phyloP scores from a whole-genome alignment of 2,888 invertebrate genomes.

The Helobdella robusta region DNA sequence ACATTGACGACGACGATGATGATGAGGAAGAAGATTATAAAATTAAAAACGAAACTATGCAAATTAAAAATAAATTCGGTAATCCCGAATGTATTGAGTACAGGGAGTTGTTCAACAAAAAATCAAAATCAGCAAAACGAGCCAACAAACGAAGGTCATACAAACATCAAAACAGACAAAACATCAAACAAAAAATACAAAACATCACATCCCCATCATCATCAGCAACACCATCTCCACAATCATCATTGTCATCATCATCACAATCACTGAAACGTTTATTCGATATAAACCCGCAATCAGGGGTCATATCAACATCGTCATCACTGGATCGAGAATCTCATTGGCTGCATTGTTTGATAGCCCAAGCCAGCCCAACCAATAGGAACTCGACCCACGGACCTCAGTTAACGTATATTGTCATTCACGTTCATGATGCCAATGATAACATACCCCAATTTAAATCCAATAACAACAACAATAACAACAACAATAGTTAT shows the following conservation, averaged over 20 bases:
- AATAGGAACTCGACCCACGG: constrained; percentile 1
- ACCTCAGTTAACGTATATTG: background rate
- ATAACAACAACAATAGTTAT: background rate
- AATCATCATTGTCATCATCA: constrained; percentile 2
- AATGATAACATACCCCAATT: constrained; percentile 15
- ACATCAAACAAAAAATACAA: background rate
- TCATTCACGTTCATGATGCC: background rate
- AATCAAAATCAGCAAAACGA: no score
- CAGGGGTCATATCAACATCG: constrained; percentile 1
- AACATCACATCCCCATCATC: background rate
- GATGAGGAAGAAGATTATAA: no score
- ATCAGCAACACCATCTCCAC: background rate
- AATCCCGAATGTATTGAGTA: no score
- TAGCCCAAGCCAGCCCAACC: background rate
- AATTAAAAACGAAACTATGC: no score
- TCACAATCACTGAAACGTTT: background rate
- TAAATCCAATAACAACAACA: background rate
- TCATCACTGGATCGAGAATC: constrained; percentile 6
- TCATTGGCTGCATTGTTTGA: background rate
- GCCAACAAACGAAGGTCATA: no score
- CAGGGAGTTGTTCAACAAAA: no score
- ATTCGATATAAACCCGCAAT: background rate
- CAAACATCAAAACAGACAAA: background rate
- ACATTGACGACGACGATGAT: no score
- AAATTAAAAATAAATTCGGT: no score